Evolutionary conservation across 2,113 vertebrate genomes (phyloP), one percentile per base, ranked within the genome.

Genomic region (Brachyhypopomus occidentalis): DNA sequence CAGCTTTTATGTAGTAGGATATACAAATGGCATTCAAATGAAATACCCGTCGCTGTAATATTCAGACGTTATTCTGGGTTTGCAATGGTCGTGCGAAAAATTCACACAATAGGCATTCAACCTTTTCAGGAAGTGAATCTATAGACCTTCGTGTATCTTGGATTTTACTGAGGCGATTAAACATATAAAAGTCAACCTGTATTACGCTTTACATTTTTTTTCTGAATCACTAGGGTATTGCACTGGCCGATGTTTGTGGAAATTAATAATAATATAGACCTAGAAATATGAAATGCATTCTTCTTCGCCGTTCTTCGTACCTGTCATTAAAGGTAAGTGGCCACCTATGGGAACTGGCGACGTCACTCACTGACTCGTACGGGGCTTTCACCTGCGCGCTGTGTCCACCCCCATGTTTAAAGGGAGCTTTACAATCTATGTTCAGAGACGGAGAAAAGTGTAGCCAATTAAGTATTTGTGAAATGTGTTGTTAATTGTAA

Each of bases 271-370:
- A 19, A 60, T 52, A 14, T 56, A 23, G 7, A 14, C 30, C 38
- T 36, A 8, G 4, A 34, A 12, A n/a, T 11, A 23, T 45, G 3
- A 19, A 72, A 34, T 22, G 25, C 20, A 19, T 38, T 75, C 16
- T 30, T 5, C 12, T 48, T 59, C 38, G 1, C 45, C 20, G 30
- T 20, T n/a, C 30, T 48, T 11, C 60, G 25, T 86, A 83, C 84
- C 84, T 86, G 84, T 70, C 38, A 56, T 20, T 55, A 69, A 69
- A 83, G 81, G 84, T 85, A 52, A 17, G 17, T 19, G 25, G 25
- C 38, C 62, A 63, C 81, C 81, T 83, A 83, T 81, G 38, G 52
- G 74, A 48, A 34, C 14, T 62, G 9, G 60, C 5, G 0, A 83
- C 78, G 84, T 86, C 84, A 86, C 74, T 27, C 5, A 30, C 1